Base-by-base conservation (phyloP, 1,140 invertebrate species). In the Aphelenchoides fujianensis region DNA sequence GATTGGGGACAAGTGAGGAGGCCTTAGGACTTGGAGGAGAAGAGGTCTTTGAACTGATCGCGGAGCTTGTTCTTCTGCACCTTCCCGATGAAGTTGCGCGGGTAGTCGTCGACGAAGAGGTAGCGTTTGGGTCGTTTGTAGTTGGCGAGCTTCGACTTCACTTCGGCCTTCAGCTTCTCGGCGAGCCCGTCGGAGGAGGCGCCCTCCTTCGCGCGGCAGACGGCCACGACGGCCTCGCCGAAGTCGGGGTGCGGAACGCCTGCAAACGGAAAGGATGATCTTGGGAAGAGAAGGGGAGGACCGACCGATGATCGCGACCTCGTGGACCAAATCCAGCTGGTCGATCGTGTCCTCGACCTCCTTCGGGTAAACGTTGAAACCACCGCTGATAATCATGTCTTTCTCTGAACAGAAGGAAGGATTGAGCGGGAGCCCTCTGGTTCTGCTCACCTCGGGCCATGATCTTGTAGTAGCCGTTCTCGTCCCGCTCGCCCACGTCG, bases 351-450 rank as follows among this genome's bases (percentile, higher is more conserved):
- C 83, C 72, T 83, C 82, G 2, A 84, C 63, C 73, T 83, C 83
- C 54, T 80, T 79, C 37, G 82, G 82, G 52, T 83, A 83, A 41
- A 83, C 82, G 73, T 83, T 83, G 28, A 83, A 67, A 16, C 82
- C 82, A 19, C 82, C 82, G 23, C 63, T 70, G 30, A 83, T 83
- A 34, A 83, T 74, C 61, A 83, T 55, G 71, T 83, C 82, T 64
- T 83, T 83, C 53, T 77, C 63, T 48, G 41, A 23, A 48, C 12
- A 48, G 23, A 12, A 48, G 23, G 41, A n/a, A n/a, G n/a, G n/a
- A n/a, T 48, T 48, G 41, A 48, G 12, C 23, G 12, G 12, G 12
- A 16, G 12, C 12, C 12, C 23, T 48, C 23, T 23, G 12, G 12
- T 48, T 48, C 12, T 48, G 23, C 41, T 48, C 23, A 48, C 41